These are phyloP conservation scores for Aplidium turbinatum DNA, from an alignment of 23 tunicate species.

Conservation along the genomic window DNA sequence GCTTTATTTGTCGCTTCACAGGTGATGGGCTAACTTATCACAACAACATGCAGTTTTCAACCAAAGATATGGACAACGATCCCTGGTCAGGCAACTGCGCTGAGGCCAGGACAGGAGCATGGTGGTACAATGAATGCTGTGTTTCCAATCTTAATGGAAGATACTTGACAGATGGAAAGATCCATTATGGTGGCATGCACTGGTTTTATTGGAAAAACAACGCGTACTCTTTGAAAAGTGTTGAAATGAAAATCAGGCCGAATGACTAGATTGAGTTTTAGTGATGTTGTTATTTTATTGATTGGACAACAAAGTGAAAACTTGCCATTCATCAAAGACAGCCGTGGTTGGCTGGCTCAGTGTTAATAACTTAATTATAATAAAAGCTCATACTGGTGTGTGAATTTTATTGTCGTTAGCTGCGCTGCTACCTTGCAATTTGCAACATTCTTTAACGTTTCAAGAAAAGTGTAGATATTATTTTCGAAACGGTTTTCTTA, in stretches of 20 bases:
- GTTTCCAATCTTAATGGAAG: slow-evolving; percentile 9
- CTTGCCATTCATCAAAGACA: too few species aligned
- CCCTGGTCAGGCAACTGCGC: background rate
- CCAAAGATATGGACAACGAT: slow-evolving; percentile 15
- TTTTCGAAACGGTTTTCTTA: too few species aligned
- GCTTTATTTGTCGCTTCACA: background rate
- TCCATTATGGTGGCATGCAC: background rate
- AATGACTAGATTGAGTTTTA: too few species aligned
- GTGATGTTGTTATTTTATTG: too few species aligned
- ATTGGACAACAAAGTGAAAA: too few species aligned
- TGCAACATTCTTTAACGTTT: too few species aligned
- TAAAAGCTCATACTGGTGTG: too few species aligned
- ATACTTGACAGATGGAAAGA: background rate
- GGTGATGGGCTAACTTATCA: slow-evolving; percentile 7
- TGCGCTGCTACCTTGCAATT: too few species aligned
- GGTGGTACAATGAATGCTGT: slow-evolving; percentile 20
- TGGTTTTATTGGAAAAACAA: slow-evolving; percentile 1
- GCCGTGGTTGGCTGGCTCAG: too few species aligned
- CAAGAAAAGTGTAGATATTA: too few species aligned
- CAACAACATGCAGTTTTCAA: background rate
- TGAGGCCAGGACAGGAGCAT: background rate
- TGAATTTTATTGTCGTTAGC: too few species aligned
- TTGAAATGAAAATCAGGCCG: background rate
- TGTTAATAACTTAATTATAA: too few species aligned
- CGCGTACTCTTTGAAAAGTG: background rate